A percentile compares a stretch with the other conserved stretches of the same genome.
These are phyloP conservation scores for Gallinago jamesoni DNA, from an alignment of 2,113 vertebrate genomes.

Conservation along the genomic window DNA sequence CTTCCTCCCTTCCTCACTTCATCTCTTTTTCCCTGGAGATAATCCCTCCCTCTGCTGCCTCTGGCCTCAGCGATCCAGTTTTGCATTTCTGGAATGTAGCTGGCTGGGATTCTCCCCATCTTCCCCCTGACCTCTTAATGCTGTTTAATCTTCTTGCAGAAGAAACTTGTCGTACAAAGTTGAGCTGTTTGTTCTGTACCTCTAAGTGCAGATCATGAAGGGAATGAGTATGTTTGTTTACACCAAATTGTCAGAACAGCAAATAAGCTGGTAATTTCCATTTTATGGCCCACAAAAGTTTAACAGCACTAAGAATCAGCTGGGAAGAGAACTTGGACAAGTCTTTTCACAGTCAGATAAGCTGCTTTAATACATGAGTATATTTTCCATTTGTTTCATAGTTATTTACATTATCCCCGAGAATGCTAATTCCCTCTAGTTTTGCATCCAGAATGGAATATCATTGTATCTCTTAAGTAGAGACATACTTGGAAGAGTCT, in stretches of 20 bases:
- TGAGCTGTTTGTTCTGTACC: background rate
- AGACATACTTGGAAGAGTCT: background rate
- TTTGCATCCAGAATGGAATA: background rate
- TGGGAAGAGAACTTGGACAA: background rate
- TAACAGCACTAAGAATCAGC: background rate
- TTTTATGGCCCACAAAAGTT: background rate
- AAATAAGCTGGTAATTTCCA: background rate
- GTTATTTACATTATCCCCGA: background rate
- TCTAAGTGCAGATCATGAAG: background rate
- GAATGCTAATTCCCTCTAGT: background rate
- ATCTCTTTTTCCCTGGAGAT: conserved; percentile 13
- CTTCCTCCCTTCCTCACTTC: conserved; percentile 16
- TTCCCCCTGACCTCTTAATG: conserved; percentile 59
- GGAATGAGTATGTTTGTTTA: background rate
- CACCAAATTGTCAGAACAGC: background rate
- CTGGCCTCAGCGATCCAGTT: background rate
- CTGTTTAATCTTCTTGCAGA: conserved; percentile 55
- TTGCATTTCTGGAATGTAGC: conserved; percentile 55
- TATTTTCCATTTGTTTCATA: background rate
- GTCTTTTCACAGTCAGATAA: background rate
- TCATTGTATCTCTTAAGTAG: background rate
- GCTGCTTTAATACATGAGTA: background rate
- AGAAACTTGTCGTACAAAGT: background rate
- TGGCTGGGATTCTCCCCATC: conserved; percentile 31
- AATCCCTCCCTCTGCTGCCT: conserved; percentile 44